Evolutionary conservation across 2,888 invertebrate species (phyloP).

Genomic region (Parelbella ahira): DNA sequence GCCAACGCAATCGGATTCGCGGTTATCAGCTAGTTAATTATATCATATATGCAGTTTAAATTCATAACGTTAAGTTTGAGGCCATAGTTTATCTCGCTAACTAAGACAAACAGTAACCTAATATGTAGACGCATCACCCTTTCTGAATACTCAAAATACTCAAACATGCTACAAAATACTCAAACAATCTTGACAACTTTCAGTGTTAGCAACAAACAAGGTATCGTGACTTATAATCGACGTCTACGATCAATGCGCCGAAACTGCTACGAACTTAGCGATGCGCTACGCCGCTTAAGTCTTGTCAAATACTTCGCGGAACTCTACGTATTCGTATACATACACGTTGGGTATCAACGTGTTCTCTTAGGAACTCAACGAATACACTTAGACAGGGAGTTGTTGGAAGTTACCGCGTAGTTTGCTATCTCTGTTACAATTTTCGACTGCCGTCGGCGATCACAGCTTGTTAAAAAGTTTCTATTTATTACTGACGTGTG

Average conservation of each 20-base stretch:
- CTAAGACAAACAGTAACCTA: too few relatives aligned
- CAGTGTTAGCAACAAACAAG: too few relatives aligned
- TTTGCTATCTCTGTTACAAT: constrained; percentile 42
- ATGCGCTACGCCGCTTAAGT: constrained; percentile 7
- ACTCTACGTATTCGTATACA: constrained; percentile 12
- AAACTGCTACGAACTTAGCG: constrained; percentile 11
- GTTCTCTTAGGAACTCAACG: constrained; percentile 10
- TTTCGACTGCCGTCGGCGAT: constrained; percentile 42
- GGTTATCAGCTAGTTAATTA: too few relatives aligned
- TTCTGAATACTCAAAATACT: too few relatives aligned
- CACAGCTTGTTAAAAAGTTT: constrained; percentile 48
- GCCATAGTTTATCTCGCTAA: too few relatives aligned
- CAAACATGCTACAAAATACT: too few relatives aligned
- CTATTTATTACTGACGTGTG: constrained; percentile 25
- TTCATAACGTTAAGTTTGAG: too few relatives aligned
- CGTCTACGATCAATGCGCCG: not conserved
- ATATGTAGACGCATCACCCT: too few relatives aligned
- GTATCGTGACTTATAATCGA: too few relatives aligned
- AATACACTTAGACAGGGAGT: constrained; percentile 23
- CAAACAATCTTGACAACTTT: too few relatives aligned
- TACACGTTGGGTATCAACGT: constrained; percentile 2
- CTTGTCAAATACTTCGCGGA: constrained; percentile 12
- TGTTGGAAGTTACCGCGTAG: constrained; percentile 26
- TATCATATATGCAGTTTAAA: too few relatives aligned
- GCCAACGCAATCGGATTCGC: too few relatives aligned